These are phyloP conservation scores for Sebastes trivittatus DNA, from an alignment of 2,797 vertebrate species.

Conservation along the genomic window DNA sequence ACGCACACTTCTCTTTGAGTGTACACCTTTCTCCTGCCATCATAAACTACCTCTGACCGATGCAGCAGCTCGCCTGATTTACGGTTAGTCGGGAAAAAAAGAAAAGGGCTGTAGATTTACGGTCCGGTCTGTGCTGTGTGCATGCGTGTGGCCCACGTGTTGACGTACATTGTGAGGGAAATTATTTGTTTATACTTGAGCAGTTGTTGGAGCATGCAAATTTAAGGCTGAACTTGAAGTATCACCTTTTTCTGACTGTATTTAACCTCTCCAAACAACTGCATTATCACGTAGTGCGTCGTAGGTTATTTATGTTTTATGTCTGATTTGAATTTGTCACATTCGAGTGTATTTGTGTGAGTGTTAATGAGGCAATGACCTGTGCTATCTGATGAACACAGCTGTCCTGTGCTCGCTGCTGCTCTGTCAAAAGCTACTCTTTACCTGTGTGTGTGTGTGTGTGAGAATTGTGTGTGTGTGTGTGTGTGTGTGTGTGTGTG, in stretches of 20 bases:
- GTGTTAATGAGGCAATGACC: constrained; percentile 85
- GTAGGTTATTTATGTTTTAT: constrained; percentile 11
- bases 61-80: constrained; percentile 62
- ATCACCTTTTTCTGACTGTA: not conserved
- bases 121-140: constrained; percentile 36
- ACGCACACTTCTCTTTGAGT: constrained; percentile 36
- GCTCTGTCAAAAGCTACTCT: constrained; percentile 73
- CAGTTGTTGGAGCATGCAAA: constrained; percentile 35
- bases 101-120: constrained; percentile 68
- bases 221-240: not conserved
- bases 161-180: constrained; percentile 3
- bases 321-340: constrained; percentile 67
- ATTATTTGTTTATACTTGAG: constrained; percentile 58
- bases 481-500: constrained; percentile 37
- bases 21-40: constrained; percentile 56
- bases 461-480: constrained; percentile 31
- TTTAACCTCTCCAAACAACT: not conserved
- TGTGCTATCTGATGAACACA: constrained; percentile 84
- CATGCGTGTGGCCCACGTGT: constrained; percentile 21
- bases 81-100: constrained; percentile 28
- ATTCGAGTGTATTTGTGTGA: constrained; percentile 63
- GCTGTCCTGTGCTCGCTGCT: constrained; percentile 76
- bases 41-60: constrained; percentile 70
- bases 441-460: constrained; percentile 71
- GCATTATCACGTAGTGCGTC: not conserved